Base-by-base conservation (phyloP, 2,113 vertebrate genomes). In the Periophthalmodon schlosseri region DNA sequence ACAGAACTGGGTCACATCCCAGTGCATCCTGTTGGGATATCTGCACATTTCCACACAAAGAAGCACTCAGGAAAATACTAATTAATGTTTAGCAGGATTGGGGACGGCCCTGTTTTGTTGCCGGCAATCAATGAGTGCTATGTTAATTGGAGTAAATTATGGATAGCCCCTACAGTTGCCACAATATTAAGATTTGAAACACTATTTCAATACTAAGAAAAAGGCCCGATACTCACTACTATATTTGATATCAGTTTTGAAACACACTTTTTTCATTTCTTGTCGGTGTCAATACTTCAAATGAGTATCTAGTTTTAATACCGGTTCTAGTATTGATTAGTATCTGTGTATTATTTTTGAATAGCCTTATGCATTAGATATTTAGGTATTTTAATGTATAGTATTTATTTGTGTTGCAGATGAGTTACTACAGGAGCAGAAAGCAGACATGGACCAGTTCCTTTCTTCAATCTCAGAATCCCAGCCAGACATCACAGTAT, bases 361-460 rank as follows among this genome's bases (percentile, higher is more conserved):
- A 52, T 5, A 18, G 6, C 49, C 49, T 5, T 6, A 52, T 52
- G 16, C 1, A 20, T 61, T 33, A 15, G 21, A 12, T 60, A 24
- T 1, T 14, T 61, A 56, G 12, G 21, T 5, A 23, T 63, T 61
- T 61, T 15, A 61, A 33, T 24, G 12, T 13, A 28, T 15, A 15
- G 23, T 8, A 9, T 15, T 44, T 12, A 9, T 34, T 14, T 49
- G 65, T 67, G 28, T 56, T 34, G 76, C 86, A 99, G 98, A 98
- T 83, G 96, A 97, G 75, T 93, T 99, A 1, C 95, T 98, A 76
- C 96, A 96, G 85, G 96, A 99, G 79, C 97, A 99, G 87, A 95
- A 92, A n/a, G 94, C 95, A 0, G 96, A 98, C 88, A 95, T 97
- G 95, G 96, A 98, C 87, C 97, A 97, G 89, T 97, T 99, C 92